Conservation (phyloP, 2,797 vertebrate species). For the Galago senegalensis region DNA sequence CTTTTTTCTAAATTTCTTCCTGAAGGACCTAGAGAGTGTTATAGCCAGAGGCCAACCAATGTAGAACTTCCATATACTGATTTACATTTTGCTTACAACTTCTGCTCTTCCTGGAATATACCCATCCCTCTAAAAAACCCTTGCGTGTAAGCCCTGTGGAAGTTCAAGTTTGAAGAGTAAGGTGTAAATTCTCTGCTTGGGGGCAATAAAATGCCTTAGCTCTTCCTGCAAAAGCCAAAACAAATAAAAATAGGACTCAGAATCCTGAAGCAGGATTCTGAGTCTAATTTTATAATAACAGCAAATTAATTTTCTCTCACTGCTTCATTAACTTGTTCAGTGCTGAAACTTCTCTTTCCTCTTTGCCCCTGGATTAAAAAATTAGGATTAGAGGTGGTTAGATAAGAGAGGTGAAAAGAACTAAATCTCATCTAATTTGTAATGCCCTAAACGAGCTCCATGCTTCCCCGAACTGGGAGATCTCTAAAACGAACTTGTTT, state of each 20-base stretch:
- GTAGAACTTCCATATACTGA: background rate
- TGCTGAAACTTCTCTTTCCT: background rate
- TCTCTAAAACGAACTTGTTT: background rate
- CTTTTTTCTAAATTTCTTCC: background rate
- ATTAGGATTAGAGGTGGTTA: accelerated
- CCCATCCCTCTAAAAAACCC: background rate
- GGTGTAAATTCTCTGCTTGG: background rate
- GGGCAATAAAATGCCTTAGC: background rate
- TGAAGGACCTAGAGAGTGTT: background rate
- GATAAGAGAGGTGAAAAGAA: background rate
- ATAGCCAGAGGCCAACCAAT: background rate
- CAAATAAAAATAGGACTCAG: background rate
- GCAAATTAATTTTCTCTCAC: background rate
- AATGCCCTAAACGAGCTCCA: background rate
- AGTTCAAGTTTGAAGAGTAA: background rate
- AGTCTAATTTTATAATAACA: background rate
- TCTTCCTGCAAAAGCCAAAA: background rate
- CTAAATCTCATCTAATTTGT: background rate
- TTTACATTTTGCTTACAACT: background rate
- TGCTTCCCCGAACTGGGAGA: background rate
- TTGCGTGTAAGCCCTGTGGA: background rate
- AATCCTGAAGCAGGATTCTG: background rate
- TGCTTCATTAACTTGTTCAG: background rate
- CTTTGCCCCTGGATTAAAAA: background rate
- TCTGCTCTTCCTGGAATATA: background rate